phyloP scores from a whole-genome alignment of 2,113 vertebrate genomes.

The Mustelus asterias region DNA sequence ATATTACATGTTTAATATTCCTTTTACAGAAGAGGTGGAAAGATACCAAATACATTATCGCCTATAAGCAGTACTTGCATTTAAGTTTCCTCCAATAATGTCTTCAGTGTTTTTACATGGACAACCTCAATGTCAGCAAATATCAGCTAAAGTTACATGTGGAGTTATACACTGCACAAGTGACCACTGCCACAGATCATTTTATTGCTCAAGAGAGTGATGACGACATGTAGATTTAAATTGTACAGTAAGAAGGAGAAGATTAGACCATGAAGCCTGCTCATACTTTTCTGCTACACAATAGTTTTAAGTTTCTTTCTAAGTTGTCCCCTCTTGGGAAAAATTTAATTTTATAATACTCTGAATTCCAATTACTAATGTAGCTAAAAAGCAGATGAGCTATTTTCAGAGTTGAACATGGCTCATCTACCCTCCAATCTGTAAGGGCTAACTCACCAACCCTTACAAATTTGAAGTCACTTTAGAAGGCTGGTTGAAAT shows the following conservation, averaged over 20 bases:
- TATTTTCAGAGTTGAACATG: not conserved
- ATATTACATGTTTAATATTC: constrained; percentile 24
- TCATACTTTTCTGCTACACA: not conserved
- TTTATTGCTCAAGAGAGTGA: not conserved
- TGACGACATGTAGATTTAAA: not conserved
- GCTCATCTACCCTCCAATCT: not conserved
- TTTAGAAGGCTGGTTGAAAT: not conserved
- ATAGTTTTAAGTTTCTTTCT: not conserved
- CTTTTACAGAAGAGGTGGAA: not conserved
- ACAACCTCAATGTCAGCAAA: not conserved
- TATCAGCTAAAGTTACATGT: not conserved
- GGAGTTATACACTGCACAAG: not conserved
- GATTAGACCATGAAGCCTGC: not conserved
- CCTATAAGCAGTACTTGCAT: not conserved
- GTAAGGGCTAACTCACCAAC: not conserved
- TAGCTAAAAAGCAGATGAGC: not conserved
- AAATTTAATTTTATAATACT: not conserved
- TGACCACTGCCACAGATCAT: not conserved
- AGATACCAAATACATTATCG: not conserved
- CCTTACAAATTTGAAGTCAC: not conserved
- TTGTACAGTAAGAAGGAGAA: not conserved
- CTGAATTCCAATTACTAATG: not conserved
- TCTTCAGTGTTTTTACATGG: not conserved
- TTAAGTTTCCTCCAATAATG: not conserved
- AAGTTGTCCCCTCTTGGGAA: not conserved